Evolutionary conservation across 2,113 vertebrate species (phyloP), one percentile per base, ranked within the genome.

Genomic region (Connochaetes taurinus): DNA sequence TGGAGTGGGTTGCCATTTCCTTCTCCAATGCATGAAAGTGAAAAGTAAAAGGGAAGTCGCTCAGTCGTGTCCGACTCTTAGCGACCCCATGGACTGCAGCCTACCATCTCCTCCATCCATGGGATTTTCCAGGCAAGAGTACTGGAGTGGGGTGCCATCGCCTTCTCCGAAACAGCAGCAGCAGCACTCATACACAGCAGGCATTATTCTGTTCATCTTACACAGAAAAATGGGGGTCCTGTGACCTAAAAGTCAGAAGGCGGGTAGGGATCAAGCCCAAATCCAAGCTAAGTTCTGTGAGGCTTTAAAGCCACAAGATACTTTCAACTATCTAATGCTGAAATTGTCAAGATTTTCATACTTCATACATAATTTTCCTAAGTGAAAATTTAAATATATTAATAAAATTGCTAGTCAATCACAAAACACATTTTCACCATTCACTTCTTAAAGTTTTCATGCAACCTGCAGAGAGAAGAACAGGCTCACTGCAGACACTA

Each of bases 341-440:
- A 78, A 81, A 53, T 27, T 53, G 31, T 31, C 57, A 45, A 47
- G 90, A 19, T 82, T 82, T 93, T 95, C 36, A 17, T 71, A 55
- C 14, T 80, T 90, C 36, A 55, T 92, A 12, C 10, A 23, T 74
- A 74, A 74, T 88, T 96, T 84, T 86, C 83, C 92, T 55, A 91
- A 88, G 33, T 55, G 43, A 71, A 53, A 64, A 85, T 87, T 62
- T 88, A 71, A 62, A 90, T 64, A 98, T 98, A 43, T 99, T 99
- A 99, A 99, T 98, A 98, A 98, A 98, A 98, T 98, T 98, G 94
- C 90, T 94, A 98, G 97, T 98, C 97, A 98, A 97, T 98, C 98
- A 98, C 98, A 97, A 98, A 98, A 98, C 95, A 97, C 97, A 95
- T 94, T 97, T 60, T 91, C 81, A 97, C 98, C 98, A 98, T 98